A percentile compares a stretch with the other conserved stretches of the same genome.
These are phyloP conservation scores for Drosophila glabriapex DNA, from an alignment of 2,888 invertebrate species.

Conservation along the genomic window DNA sequence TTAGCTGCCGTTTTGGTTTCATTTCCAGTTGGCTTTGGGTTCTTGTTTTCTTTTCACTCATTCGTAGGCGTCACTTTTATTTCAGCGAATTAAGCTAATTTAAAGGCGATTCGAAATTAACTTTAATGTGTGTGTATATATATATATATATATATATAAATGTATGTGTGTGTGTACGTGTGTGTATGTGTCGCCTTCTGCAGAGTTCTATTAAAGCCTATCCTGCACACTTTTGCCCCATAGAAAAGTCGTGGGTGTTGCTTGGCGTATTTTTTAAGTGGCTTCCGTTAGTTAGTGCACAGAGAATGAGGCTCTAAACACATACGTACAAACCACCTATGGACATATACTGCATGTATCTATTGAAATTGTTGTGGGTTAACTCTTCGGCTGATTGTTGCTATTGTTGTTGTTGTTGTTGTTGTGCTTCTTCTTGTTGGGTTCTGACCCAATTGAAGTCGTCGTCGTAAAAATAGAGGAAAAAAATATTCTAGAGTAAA, in stretches of 20 bases:
- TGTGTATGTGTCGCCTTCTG: constrained; percentile 5
- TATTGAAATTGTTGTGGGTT: constrained; percentile 71
- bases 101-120: constrained; percentile 84
- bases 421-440: constrained; percentile 37
- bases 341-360: constrained; percentile 42
- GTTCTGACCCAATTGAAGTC: constrained; percentile 76
- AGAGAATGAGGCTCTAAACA: constrained; percentile 33
- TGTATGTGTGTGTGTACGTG: background rate
- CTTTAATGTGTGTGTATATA: constrained; percentile 70
- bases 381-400: constrained; percentile 40
- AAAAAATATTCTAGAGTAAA: constrained; percentile 12
- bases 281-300: constrained; percentile 69
- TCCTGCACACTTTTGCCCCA: constrained; percentile 38
- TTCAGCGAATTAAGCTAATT: constrained; percentile 84
- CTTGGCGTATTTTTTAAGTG: constrained; percentile 68
- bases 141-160: constrained; percentile 6
- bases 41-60: constrained; percentile 40
- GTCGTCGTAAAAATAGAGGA: constrained; percentile 48
- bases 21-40: constrained; percentile 50
- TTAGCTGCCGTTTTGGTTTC: constrained; percentile 78
- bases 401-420: constrained; percentile 16
- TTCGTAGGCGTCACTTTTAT: constrained; percentile 81
- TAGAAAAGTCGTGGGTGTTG: constrained; percentile 54
- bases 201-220: constrained; percentile 24
- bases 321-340: background rate